Percentiles rank a stretch among this genome's conserved stretches.
Evolutionary conservation across 2,113 vertebrate species (phyloP).

Genomic region (Limanda limanda): DNA sequence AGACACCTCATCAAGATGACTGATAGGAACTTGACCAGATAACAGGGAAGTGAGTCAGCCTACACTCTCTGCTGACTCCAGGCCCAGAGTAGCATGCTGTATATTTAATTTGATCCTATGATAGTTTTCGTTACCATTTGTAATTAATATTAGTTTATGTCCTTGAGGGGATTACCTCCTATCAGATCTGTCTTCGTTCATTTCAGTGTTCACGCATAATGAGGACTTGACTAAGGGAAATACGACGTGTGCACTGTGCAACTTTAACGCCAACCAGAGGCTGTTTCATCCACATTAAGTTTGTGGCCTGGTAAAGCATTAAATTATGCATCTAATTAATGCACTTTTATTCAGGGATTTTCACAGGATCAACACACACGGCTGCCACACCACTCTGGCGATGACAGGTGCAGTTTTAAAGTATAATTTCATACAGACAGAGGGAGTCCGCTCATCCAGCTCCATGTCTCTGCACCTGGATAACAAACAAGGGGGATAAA

Average conservation of each 20-base stretch:
- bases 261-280: background rate
- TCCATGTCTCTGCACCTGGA: background rate
- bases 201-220: background rate
- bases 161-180: background rate
- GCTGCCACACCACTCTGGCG: background rate
- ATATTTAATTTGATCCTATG: conserved; percentile 14
- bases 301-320: background rate
- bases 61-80: conserved; percentile 1
- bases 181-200: background rate
- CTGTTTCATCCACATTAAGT: conserved; percentile 7
- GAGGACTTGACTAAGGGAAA: no score
- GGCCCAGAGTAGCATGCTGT: background rate
- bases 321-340: conserved; percentile 39
- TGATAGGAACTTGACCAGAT: conserved; percentile 31
- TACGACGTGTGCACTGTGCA: background rate
- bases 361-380: conserved; percentile 38
- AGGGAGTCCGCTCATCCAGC: background rate
- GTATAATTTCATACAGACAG: background rate
- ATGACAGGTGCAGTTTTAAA: conserved; percentile 30
- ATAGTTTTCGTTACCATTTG: conserved; percentile 5
- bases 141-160: background rate
- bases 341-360: conserved; percentile 52
- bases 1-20: conserved; percentile 37
- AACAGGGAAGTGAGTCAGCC: background rate
- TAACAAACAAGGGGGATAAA: background rate